phyloP scores from a whole-genome alignment of 1,140 invertebrate species.

The Euwallacea similis region DNA sequence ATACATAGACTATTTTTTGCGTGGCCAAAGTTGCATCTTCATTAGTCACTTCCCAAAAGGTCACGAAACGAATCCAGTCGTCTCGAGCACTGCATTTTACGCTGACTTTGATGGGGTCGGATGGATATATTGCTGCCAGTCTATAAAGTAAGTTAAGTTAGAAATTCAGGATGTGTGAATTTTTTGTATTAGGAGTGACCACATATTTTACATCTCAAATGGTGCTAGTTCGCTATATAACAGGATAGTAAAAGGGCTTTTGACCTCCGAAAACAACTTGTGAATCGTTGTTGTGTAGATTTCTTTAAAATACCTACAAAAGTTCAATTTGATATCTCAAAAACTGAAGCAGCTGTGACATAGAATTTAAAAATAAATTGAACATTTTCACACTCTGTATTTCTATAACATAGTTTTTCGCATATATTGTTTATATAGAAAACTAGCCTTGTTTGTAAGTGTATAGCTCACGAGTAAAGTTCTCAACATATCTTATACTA shows the following conservation, averaged over 20 bases:
- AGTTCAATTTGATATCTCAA: too few species aligned
- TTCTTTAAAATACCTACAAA: too few species aligned
- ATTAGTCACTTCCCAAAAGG: constrained; percentile 69
- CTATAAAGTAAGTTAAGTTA: constrained; percentile 45
- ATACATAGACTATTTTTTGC: constrained; percentile 64
- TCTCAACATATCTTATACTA: too few species aligned
- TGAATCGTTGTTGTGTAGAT: too few species aligned
- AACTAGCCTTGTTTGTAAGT: too few species aligned
- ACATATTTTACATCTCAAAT: neutral
- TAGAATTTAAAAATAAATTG: too few species aligned
- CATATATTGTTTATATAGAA: too few species aligned
- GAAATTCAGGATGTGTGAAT: neutral
- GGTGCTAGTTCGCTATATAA: neutral
- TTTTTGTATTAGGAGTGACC: neutral
- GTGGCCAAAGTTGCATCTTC: constrained; percentile 64
- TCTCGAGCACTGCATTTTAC: constrained; percentile 62
- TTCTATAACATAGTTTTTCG: too few species aligned
- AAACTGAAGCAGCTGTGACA: too few species aligned
- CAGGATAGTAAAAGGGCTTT: neutral
- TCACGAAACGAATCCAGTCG: constrained; percentile 60
- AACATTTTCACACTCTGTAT: too few species aligned
- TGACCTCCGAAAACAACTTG: too few species aligned
- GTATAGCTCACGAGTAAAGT: too few species aligned
- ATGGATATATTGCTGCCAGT: constrained; percentile 58
- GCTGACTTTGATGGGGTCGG: constrained; percentile 58